Evolutionary conservation across 2,888 invertebrate genomes (phyloP).

Genomic region (Fissipunctia ypsillon): DNA sequence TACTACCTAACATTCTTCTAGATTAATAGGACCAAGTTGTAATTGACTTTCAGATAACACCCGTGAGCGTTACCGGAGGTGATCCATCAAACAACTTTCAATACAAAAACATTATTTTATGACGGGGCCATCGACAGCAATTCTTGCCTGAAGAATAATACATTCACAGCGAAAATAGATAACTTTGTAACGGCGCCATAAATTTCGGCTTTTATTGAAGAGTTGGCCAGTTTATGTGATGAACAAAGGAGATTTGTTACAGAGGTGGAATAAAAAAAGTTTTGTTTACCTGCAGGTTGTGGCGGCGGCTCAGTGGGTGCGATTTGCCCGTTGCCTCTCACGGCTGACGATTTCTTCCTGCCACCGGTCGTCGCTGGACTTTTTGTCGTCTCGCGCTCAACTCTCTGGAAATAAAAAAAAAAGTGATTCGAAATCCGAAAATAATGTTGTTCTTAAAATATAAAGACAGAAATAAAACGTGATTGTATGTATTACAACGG

Average conservation of each 20-base stretch:
- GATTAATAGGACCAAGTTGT: constrained; percentile 44
- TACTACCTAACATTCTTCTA: constrained; percentile 40
- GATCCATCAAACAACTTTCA: constrained; percentile 69
- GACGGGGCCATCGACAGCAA: constrained; percentile 54
- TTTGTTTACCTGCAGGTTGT: constrained; percentile 79
- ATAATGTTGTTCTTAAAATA: constrained; percentile 52
- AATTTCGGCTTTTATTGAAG: constrained; percentile 65
- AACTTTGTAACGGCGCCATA: constrained; percentile 67
- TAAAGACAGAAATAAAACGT: constrained; percentile 47
- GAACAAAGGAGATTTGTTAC: constrained; percentile 53
- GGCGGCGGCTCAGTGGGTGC: constrained; percentile 79
- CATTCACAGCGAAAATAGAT: constrained; percentile 65
- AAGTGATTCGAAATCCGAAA: constrained; percentile 32
- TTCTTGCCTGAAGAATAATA: constrained; percentile 62
- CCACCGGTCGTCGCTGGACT: constrained; percentile 87
- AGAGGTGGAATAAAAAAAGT: constrained; percentile 39
- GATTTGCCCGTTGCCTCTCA: constrained; percentile 87
- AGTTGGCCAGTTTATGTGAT: constrained; percentile 55
- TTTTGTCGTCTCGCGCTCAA: constrained; percentile 86
- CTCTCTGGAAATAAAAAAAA: constrained; percentile 80
- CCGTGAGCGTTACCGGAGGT: constrained; percentile 36
- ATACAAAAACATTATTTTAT: constrained; percentile 65
- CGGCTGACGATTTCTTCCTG: constrained; percentile 83
- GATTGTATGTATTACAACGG: constrained; percentile 43
- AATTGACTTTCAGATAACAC: constrained; percentile 46